Conservation (phyloP, 2,113 vertebrate species). For the Atherinomorus stipes region DNA sequence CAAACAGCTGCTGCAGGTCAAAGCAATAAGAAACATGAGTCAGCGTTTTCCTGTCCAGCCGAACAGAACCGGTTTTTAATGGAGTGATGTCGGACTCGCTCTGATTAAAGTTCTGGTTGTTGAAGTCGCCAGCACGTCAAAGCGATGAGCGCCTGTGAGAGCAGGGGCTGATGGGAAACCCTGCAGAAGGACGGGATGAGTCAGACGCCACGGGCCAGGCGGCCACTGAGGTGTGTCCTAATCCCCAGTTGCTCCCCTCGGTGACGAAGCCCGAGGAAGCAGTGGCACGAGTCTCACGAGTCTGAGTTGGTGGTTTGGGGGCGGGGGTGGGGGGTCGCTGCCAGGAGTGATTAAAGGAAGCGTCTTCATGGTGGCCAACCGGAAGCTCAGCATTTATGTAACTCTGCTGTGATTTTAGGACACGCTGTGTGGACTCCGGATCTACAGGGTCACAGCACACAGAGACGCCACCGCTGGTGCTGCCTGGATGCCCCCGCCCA, state of each 20-base stretch:
- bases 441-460: constrained; percentile 34
- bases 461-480: neutral
- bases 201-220: constrained; percentile 63
- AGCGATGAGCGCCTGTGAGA: constrained; percentile 65
- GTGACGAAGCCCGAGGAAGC: constrained; percentile 35
- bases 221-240: constrained; percentile 69
- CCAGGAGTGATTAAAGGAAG: constrained; percentile 54
- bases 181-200: constrained; percentile 65
- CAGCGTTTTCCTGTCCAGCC: constrained; percentile 33
- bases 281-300: constrained; percentile 22
- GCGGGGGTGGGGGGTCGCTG: constrained; percentile 18
- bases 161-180: constrained; percentile 70
- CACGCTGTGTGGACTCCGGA: constrained; percentile 47
- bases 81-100: too few species aligned
- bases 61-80: too few species aligned
- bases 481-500: neutral
- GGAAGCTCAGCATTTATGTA: constrained; percentile 66
- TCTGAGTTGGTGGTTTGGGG: constrained; percentile 11
- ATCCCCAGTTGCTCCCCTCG: constrained; percentile 51
- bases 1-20: constrained; percentile 1
- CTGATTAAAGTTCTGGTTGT: constrained; percentile 55
- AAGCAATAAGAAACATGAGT: too few species aligned
- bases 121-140: constrained; percentile 70
- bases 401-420: constrained; percentile 32
- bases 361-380: constrained; percentile 31